Conservation (phyloP, 2,888 invertebrate genomes). For the Eremobia ochroleuca region DNA sequence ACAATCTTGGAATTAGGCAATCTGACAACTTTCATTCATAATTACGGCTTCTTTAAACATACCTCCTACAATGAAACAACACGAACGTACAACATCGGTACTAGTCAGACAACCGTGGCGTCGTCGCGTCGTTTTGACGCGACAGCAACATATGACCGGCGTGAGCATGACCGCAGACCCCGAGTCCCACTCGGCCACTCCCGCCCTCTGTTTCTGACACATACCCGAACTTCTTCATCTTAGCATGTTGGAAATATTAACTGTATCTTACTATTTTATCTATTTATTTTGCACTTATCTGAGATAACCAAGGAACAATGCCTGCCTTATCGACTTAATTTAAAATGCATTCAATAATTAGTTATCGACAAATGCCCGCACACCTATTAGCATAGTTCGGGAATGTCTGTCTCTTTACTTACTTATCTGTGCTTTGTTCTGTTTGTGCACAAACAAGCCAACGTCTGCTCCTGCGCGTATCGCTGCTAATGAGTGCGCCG, state of each 20-base stretch:
- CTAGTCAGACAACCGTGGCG: neutral
- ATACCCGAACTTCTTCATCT: neutral
- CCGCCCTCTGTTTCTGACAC: neutral
- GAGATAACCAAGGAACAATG: conserved; percentile 4
- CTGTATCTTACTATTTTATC: neutral
- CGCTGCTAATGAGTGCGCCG: conserved; percentile 25
- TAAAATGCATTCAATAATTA: conserved; percentile 1
- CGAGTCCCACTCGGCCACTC: neutral
- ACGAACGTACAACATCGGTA: neutral
- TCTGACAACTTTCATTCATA: neutral
- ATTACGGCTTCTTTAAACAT: neutral
- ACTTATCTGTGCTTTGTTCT: conserved; percentile 50
- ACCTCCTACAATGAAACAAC: neutral
- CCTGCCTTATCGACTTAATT: neutral
- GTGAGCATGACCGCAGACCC: neutral
- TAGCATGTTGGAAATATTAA: neutral
- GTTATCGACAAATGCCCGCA: conserved; percentile 20
- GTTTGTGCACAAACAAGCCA: conserved; percentile 25
- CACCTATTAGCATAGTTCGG: conserved; percentile 47
- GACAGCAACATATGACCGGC: neutral
- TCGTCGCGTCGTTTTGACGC: neutral
- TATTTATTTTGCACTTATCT: neutral
- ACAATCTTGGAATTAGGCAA: neutral
- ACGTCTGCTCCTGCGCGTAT: conserved; percentile 3
- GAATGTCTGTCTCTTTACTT: conserved; percentile 38